phyloP scores from a whole-genome alignment of 2,888 invertebrate genomes.

The Thera britannica region DNA sequence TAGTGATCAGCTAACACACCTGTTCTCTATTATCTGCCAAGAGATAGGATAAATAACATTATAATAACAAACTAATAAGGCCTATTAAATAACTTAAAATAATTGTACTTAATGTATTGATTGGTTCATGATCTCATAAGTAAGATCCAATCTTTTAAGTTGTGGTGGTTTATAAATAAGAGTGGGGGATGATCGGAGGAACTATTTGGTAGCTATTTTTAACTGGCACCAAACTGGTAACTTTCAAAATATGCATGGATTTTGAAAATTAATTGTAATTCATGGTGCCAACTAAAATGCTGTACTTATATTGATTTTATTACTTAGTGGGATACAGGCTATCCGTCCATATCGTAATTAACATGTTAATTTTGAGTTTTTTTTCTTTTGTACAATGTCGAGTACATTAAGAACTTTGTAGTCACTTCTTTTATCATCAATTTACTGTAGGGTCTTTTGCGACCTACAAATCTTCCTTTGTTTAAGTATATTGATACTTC shows the following conservation, averaged over 20 bases:
- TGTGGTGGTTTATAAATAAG: background rate
- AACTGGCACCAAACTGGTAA: slow-evolving; percentile 4
- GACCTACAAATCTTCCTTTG: background rate
- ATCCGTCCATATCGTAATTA: slow-evolving; percentile 62
- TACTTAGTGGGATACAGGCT: slow-evolving; percentile 45
- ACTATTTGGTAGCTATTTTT: slow-evolving; percentile 5
- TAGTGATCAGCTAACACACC: too few species aligned
- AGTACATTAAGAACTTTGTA: slow-evolving; percentile 13
- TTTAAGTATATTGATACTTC: background rate
- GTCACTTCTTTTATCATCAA: background rate
- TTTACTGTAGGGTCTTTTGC: background rate
- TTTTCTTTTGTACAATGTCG: slow-evolving; percentile 13
- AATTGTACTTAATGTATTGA: slow-evolving; percentile 62
- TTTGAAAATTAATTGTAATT: slow-evolving; percentile 3
- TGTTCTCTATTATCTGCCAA: too few species aligned
- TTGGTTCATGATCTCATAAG: slow-evolving; percentile 78
- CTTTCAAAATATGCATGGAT: background rate
- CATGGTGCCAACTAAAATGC: slow-evolving; percentile 30
- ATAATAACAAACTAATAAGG: background rate
- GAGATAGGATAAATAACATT: too few species aligned
- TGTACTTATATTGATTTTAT: slow-evolving; percentile 35
- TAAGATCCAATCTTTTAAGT: slow-evolving; percentile 49
- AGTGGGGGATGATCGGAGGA: background rate
- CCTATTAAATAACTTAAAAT: slow-evolving; percentile 24
- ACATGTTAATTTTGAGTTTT: slow-evolving; percentile 5